These are phyloP conservation scores for Timandra comae DNA, from an alignment of 2,888 invertebrate genomes.

Conservation along the genomic window DNA sequence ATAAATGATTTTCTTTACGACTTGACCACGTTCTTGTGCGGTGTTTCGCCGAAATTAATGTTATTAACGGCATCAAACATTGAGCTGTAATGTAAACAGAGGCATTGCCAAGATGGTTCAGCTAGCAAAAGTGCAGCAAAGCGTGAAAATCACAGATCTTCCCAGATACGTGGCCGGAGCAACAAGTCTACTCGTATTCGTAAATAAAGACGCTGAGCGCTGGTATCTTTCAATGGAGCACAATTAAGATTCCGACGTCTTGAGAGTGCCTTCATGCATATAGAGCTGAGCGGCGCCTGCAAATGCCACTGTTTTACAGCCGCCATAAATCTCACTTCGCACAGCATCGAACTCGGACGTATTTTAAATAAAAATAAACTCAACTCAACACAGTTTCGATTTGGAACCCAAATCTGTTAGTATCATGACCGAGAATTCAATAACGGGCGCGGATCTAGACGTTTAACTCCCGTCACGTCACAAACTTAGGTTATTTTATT, in stretches of 20 bases:
- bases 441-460: slow-evolving; percentile 29
- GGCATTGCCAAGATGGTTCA: slow-evolving; percentile 35
- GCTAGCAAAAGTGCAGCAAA: slow-evolving; percentile 27
- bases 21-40: slow-evolving; percentile 18
- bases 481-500: slow-evolving; percentile 34
- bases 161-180: slow-evolving; percentile 28
- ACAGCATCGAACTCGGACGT: slow-evolving; percentile 40
- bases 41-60: slow-evolving; percentile 9
- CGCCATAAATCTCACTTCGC: slow-evolving; percentile 58
- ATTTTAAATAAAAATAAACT: slow-evolving; percentile 53
- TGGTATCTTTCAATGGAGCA: slow-evolving; percentile 64
- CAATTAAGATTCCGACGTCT: slow-evolving; percentile 68
- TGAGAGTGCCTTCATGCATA: slow-evolving; percentile 49
- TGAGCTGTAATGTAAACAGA: slow-evolving; percentile 12
- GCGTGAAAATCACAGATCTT: slow-evolving; percentile 35
- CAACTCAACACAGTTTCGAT: slow-evolving; percentile 20
- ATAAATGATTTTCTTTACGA: slow-evolving; percentile 40
- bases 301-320: slow-evolving; percentile 54
- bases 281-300: slow-evolving; percentile 36
- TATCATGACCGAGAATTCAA: slow-evolving; percentile 40
- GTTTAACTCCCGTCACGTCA: slow-evolving; percentile 59
- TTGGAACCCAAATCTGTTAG: slow-evolving; percentile 38
- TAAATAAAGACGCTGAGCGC: slow-evolving; percentile 55
- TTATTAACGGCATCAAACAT: slow-evolving; percentile 31
- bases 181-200: slow-evolving; percentile 55